A percentile compares a stretch with the other conserved stretches of the same genome.
These are phyloP conservation scores for Ochropleura leucogaster DNA, from an alignment of 2,888 invertebrate genomes.

Conservation along the genomic window DNA sequence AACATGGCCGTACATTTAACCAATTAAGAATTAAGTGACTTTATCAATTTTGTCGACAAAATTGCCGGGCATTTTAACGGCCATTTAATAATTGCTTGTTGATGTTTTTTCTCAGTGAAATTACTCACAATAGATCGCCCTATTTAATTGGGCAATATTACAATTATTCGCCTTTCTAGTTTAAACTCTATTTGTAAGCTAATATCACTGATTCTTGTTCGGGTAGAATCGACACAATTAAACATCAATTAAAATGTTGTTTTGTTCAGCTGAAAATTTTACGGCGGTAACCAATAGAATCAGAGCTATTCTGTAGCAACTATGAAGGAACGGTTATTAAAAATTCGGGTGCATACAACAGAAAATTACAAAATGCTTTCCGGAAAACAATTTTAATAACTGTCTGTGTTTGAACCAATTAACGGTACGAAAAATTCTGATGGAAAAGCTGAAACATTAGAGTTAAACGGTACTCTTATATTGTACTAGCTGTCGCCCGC, in stretches of 20 bases:
- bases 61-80: not conserved
- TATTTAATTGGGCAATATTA: not conserved
- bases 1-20: not conserved
- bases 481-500: no score
- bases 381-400: slow-evolving; percentile 38
- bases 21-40: slow-evolving; percentile 5
- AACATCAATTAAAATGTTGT: not conserved
- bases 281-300: no score
- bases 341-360: not conserved
- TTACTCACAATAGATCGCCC: not conserved
- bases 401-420: not conserved
- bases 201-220: not conserved
- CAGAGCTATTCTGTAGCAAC: not conserved
- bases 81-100: slow-evolving; percentile 2
- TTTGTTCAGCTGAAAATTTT: not conserved
- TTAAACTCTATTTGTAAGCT: not conserved
- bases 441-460: no score
- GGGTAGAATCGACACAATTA: not conserved
- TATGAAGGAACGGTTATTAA: not conserved
- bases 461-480: no score
- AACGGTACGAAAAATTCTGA: no score
- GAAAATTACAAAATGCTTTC: not conserved
- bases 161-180: not conserved
- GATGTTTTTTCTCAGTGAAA: not conserved
- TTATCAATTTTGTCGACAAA: not conserved